These are phyloP conservation scores for Stichopus horrens DNA, from an alignment of 53 echinoderm and acorn worm genomes.

Conservation along the genomic window DNA sequence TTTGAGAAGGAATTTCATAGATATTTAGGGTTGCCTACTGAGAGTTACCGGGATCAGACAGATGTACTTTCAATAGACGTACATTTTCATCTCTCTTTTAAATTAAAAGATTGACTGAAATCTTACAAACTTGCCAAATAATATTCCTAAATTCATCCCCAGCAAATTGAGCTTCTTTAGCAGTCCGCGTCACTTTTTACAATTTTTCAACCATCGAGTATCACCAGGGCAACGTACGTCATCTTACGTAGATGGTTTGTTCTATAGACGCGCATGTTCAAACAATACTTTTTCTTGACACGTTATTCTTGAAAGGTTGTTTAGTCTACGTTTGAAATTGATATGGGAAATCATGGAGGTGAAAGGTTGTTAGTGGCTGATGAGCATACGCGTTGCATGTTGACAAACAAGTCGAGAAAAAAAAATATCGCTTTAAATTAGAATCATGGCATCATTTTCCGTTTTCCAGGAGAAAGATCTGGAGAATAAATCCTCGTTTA, in stretches of 20 bases:
- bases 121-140: no score
- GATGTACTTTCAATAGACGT: no score
- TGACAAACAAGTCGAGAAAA: neutral
- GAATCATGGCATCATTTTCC: no score
- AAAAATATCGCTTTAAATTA: no score
- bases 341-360: no score
- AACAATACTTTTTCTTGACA: constrained; percentile 13
- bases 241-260: constrained; percentile 21
- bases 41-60: no score
- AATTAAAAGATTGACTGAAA: no score
- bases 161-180: neutral
- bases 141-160: no score
- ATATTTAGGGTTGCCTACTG: neutral
- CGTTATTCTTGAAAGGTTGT: constrained; percentile 4
- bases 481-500: neutral
- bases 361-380: neutral
- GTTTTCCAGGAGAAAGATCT: neutral
- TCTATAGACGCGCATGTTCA: constrained; percentile 7
- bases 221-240: constrained; percentile 34
- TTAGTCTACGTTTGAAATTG: neutral
- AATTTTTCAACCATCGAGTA: neutral
- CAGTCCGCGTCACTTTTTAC: constrained; percentile 15
- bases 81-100: no score
- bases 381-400: neutral
- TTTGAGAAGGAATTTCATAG: neutral